Evolutionary conservation across 2,113 vertebrate species (phyloP), one percentile per base, ranked within the genome.

Genomic region (Pelmatolapia mariae): DNA sequence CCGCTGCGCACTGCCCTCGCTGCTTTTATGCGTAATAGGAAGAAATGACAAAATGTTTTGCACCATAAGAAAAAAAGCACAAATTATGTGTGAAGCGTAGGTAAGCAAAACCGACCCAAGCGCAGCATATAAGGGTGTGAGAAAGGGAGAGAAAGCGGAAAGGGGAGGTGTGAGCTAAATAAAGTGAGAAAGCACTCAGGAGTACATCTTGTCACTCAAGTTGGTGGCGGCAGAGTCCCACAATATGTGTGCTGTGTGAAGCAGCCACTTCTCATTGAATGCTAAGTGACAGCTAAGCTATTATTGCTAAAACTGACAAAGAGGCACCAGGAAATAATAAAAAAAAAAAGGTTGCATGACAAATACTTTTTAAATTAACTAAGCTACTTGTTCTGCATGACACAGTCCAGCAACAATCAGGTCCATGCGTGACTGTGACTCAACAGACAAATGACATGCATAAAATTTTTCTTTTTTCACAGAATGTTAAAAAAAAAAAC

Each of bases 161-260:
- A 53, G 84, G 61, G 87, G 59, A 82, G 85, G 61, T 66, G 89
- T 85, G 84, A 84, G 87, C 52, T 84, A 91, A 92, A 94, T 80
- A 92, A 92, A 92, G 89, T 91, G 90, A 93, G 86, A 91, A 91
- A 91, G 91, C 87, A 92, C 89, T 93, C 85, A 89, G 84, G 86
- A 87, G 81, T 90, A 81, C 84, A 88, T 92, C 91, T 90, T 89
- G 89, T 92, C 91, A 89, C 85, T 90, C 89, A 90, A 89, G 90
- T 90, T 71, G 84, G 84, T 90, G 83, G 85, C 84, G 78, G 90
- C 88, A 91, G 53, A 83, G 85, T 84, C 43, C 88, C 47, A 87
- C 78, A 91, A 82, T 80, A 53, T 84, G 80, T 26, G 82, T 56
- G 47, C 53, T 79, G 71, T 80, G 81, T 82, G 89, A 89, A 86